These are phyloP conservation scores for Crotalus horridus DNA, from an alignment of 2,113 vertebrate genomes.

Conservation along the genomic window DNA sequence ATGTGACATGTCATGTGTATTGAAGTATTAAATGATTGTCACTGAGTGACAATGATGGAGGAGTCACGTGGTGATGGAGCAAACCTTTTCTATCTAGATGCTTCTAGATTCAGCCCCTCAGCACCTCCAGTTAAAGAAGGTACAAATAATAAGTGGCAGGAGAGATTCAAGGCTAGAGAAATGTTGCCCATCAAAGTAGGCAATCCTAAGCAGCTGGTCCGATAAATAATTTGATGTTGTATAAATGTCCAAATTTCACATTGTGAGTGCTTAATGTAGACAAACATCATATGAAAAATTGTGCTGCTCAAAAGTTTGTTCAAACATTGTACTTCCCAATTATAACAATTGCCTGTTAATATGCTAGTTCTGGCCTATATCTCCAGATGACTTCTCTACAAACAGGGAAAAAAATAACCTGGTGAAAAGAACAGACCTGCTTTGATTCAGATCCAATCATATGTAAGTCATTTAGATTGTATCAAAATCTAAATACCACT, in stretches of 20 bases:
- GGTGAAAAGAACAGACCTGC: not conserved
- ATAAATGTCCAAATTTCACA: not conserved
- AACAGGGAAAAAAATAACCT: not conserved
- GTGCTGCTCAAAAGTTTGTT: not conserved
- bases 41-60: not conserved
- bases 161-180: not conserved
- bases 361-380: not conserved
- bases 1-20: not conserved
- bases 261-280: not conserved
- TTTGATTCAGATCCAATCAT: not conserved
- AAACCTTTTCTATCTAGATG: not conserved
- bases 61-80: not conserved
- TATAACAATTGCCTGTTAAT: not conserved
- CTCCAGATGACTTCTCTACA: not conserved
- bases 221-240: not conserved
- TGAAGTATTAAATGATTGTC: not conserved
- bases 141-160: not conserved
- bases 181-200: not conserved
- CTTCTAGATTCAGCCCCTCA: not conserved
- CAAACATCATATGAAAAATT: not conserved
- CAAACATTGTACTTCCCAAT: not conserved
- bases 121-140: not conserved
- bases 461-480: not conserved
- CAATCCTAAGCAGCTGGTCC: not conserved
- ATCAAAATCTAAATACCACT: not conserved